Conservation (phyloP, 2,888 invertebrate genomes). For the Pandemis corylana region DNA sequence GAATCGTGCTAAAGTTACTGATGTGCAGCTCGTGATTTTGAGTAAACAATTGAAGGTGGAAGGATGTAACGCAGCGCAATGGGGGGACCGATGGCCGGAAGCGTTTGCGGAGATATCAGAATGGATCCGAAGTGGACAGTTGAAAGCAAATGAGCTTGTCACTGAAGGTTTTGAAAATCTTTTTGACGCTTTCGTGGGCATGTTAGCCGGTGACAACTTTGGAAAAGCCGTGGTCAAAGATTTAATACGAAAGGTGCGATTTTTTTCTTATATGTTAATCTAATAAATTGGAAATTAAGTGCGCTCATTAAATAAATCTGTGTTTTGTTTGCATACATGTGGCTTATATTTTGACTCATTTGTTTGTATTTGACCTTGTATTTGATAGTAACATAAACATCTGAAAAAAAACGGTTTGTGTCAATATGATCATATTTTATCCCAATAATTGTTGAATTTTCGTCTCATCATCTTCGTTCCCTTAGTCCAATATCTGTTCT, state of each 20-base stretch:
- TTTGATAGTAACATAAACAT: too few species aligned
- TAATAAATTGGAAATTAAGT: too few species aligned
- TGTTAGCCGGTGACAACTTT: constrained; percentile 86
- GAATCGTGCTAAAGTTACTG: constrained; percentile 43
- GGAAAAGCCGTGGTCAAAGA: constrained; percentile 89
- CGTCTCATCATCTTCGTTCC: too few species aligned
- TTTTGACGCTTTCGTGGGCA: constrained; percentile 87
- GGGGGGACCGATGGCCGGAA: constrained; percentile 79
- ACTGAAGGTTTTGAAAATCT: constrained; percentile 88
- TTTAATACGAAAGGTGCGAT: constrained; percentile 43
- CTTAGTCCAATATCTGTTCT: too few species aligned
- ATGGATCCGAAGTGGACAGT: constrained; percentile 85
- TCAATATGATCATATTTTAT: too few species aligned
- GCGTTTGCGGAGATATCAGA: constrained; percentile 81
- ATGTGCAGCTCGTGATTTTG: constrained; percentile 79
- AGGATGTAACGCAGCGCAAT: constrained; percentile 79
- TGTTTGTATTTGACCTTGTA: too few species aligned
- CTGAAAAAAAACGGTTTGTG: too few species aligned
- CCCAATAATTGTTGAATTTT: too few species aligned
- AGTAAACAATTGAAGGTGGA: constrained; percentile 83
- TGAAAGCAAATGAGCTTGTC: constrained; percentile 85
- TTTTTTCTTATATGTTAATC: too few species aligned
- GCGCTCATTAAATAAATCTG: too few species aligned
- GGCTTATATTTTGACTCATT: too few species aligned
- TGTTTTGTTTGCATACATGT: too few species aligned